phyloP scores from a whole-genome alignment of 2,888 invertebrate genomes.

The Nomada lathburiana region DNA sequence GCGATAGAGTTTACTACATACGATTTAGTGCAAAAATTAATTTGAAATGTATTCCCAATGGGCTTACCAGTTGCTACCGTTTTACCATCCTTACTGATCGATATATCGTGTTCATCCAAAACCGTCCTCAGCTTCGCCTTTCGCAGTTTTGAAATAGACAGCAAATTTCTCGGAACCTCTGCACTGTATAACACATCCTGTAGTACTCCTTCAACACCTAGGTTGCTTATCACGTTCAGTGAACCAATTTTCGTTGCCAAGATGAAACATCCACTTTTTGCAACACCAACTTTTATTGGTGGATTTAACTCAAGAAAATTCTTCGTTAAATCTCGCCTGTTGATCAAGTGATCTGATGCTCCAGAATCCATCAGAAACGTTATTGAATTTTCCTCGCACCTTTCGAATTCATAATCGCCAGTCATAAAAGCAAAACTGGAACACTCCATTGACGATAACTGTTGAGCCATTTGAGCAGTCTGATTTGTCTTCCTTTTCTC shows the following conservation, averaged over 20 bases:
- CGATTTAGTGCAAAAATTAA: too few relatives aligned
- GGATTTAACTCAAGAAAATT: background rate
- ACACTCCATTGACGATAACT: constrained; percentile 5
- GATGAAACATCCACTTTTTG: constrained; percentile 1
- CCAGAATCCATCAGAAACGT: background rate
- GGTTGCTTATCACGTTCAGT: background rate
- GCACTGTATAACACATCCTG: background rate
- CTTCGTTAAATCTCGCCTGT: background rate
- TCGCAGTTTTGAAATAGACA: too few relatives aligned
- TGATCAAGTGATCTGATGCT: constrained; percentile 6
- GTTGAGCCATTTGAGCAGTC: constrained; percentile 1
- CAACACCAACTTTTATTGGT: constrained; percentile 1
- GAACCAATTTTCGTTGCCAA: background rate
- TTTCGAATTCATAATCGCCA: background rate
- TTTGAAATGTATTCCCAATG: too few relatives aligned
- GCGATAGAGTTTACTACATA: too few relatives aligned
- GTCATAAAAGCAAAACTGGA: background rate
- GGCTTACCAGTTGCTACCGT: too few relatives aligned
- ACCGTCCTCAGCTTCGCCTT: too few relatives aligned
- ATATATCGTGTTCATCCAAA: too few relatives aligned
- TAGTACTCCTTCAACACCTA: background rate
- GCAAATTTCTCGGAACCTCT: too few relatives aligned
- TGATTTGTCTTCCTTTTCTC: background rate
- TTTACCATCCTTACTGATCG: too few relatives aligned
- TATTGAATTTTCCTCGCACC: background rate